A percentile compares a stretch with the other conserved stretches of the same genome.
phyloP scores from a whole-genome alignment of 2,888 invertebrate genomes.

The Philopedon plagiatum region DNA sequence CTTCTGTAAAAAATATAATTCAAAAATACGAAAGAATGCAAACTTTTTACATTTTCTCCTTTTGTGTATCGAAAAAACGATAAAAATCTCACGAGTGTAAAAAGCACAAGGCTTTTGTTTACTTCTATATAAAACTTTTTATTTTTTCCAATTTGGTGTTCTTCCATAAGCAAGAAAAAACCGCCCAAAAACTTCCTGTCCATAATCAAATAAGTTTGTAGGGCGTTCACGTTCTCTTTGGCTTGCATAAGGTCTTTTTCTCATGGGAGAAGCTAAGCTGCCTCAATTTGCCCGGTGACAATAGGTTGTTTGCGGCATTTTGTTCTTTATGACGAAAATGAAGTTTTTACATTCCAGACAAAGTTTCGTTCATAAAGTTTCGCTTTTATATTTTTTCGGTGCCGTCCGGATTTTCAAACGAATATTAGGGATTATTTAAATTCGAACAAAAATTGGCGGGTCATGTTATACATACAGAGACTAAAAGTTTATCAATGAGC shows the following conservation, averaged over 20 bases:
- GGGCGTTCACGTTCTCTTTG: conserved; percentile 47
- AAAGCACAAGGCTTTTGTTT: too few species aligned
- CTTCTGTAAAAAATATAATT: too few species aligned
- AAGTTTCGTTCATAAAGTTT: conserved; percentile 38
- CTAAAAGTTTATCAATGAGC: too few species aligned
- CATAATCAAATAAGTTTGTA: conserved; percentile 51
- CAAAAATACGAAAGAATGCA: too few species aligned
- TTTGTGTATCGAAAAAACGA: too few species aligned
- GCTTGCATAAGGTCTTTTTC: conserved; percentile 44
- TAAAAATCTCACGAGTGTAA: too few species aligned
- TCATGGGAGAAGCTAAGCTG: conserved; percentile 48
- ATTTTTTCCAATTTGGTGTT: conserved; percentile 4
- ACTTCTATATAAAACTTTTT: conserved; percentile 5
- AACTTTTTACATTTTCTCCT: too few species aligned
- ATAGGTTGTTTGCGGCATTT: conserved; percentile 52
- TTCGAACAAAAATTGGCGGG: background rate
- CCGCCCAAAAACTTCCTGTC: conserved; percentile 31
- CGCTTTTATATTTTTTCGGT: conserved; percentile 1
- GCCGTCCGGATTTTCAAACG: background rate
- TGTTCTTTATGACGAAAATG: conserved; percentile 43
- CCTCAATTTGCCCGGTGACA: conserved; percentile 52
- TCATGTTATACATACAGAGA: background rate
- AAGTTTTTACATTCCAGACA: conserved; percentile 47
- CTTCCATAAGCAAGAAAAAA: conserved; percentile 2
- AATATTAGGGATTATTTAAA: background rate